Evolutionary conservation across 2,113 vertebrate species (phyloP), one percentile per base, ranked within the genome.

Genomic region (Colossoma macropomum): DNA sequence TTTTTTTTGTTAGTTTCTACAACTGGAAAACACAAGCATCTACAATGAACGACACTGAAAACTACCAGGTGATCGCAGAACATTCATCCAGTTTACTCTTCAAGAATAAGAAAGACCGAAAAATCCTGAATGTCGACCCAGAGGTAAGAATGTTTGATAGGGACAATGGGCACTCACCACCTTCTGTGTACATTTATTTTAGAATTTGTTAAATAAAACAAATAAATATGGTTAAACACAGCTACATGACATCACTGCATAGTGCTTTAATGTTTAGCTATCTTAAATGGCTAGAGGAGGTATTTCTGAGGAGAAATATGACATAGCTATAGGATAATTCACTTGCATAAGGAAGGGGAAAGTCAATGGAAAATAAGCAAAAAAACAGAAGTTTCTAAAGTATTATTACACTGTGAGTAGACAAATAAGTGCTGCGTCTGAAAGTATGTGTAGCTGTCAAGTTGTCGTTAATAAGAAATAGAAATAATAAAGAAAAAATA

Each of bases 31-130:
- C 90, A 23, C 94, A 95, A 68, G 78, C 91, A 81, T 93, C 91
- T 82, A 73, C 92, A 28, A 94, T 92, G 79, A 95, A 93, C 86
- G 89, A 93, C 68, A 97, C 94, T 87, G 89, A 91, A 10, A 96
- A 97, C 93, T 97, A 96, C 77, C 89, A 96, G 86, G 95, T 95
- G 90, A 93, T 96, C 88, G 90, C 94, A 13, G 93, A 96, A 60
- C 92, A 95, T 79, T 89, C 92, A 11, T 89, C 88, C 17, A 94
- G 95, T 56, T 90, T 97, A 74, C 94, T 97, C 87, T 97, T 98
- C 86, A 94, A 90, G 92, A 96, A 93, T 90, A 96, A 93, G 90
- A 93, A 77, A 59, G 94, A 97, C 86, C 89, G 92, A 76, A 96
- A 96, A 93, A 90, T 94, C 77, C 90, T 97, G 81, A 94, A 94